These are phyloP conservation scores for Netelia fuscicornis DNA, from an alignment of 2,888 invertebrate genomes.

Conservation along the genomic window DNA sequence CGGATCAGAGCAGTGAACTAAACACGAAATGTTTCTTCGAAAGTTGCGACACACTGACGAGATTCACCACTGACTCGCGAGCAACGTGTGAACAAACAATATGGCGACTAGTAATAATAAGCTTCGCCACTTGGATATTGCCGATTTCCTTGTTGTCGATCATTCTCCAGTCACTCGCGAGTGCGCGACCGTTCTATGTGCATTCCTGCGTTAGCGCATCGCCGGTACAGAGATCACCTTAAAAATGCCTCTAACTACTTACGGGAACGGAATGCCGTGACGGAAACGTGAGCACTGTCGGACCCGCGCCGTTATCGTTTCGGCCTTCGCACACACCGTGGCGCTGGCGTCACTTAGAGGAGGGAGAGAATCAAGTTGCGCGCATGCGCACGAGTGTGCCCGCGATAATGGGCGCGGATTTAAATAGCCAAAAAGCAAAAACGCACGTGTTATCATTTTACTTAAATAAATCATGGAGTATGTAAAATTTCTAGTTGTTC, in stretches of 20 bases:
- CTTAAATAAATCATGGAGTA: too few relatives aligned
- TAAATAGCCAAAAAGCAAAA: conserved; percentile 6
- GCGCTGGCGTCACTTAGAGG: conserved; percentile 10
- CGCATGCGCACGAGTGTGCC: conserved; percentile 19
- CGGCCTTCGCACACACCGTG: not conserved
- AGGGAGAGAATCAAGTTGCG: not conserved
- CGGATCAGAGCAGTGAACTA: conserved; percentile 6
- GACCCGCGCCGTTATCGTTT: conserved; percentile 47
- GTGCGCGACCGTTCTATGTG: conserved; percentile 56
- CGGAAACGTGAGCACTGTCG: conserved; percentile 44
- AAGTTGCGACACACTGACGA: conserved; percentile 50
- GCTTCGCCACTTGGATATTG: conserved; percentile 73
- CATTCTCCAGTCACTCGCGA: conserved; percentile 73
- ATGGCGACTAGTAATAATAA: conserved; percentile 74
- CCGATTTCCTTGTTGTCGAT: conserved; percentile 80
- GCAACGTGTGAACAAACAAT: conserved; percentile 80
- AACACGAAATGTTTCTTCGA: conserved; percentile 45
- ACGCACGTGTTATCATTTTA: not conserved
- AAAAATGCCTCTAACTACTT: conserved; percentile 23
- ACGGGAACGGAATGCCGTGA: conserved; percentile 45
- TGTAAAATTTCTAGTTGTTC: conserved; percentile 6
- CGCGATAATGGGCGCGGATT: conserved; percentile 34
- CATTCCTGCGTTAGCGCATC: conserved; percentile 78
- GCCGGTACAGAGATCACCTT: conserved; percentile 28
- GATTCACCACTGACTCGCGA: conserved; percentile 64